phyloP scores from a whole-genome alignment of 2,113 vertebrate genomes.

The Edolisoma coerulescens region DNA sequence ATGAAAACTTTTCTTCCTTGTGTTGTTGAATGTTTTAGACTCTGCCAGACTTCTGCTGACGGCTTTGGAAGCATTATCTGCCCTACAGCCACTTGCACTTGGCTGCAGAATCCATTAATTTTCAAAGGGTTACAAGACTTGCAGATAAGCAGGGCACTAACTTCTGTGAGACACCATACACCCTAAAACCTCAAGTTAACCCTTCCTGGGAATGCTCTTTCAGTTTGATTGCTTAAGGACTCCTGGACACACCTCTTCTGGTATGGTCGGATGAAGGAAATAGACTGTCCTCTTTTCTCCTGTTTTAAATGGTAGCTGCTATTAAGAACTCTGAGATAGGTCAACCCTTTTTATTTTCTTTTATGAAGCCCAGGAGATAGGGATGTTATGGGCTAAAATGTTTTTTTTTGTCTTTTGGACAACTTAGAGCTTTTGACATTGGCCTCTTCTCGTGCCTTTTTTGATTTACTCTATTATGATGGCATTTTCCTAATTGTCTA shows the following conservation, averaged over 20 bases:
- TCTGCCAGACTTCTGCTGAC: neutral
- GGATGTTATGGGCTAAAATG: neutral
- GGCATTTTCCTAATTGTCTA: neutral
- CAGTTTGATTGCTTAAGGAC: neutral
- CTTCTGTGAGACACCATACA: neutral
- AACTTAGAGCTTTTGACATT: neutral
- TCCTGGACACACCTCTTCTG: neutral
- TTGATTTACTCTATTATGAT: neutral
- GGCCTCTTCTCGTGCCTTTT: neutral
- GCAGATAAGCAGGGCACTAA: neutral
- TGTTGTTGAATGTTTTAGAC: neutral
- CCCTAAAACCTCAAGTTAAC: neutral
- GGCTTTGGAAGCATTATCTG: neutral
- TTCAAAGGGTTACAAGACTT: neutral
- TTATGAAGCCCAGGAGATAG: neutral
- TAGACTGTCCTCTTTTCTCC: neutral
- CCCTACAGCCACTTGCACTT: neutral
- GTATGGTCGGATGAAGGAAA: neutral
- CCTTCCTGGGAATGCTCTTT: neutral
- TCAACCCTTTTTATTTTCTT: neutral
- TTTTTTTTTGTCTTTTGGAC: neutral
- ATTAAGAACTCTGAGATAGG: neutral
- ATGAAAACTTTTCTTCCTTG: neutral
- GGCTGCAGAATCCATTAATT: neutral
- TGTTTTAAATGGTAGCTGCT: neutral